These are phyloP conservation scores for Rhyzopertha dominica DNA, from an alignment of 1,140 invertebrate species.

Conservation along the genomic window DNA sequence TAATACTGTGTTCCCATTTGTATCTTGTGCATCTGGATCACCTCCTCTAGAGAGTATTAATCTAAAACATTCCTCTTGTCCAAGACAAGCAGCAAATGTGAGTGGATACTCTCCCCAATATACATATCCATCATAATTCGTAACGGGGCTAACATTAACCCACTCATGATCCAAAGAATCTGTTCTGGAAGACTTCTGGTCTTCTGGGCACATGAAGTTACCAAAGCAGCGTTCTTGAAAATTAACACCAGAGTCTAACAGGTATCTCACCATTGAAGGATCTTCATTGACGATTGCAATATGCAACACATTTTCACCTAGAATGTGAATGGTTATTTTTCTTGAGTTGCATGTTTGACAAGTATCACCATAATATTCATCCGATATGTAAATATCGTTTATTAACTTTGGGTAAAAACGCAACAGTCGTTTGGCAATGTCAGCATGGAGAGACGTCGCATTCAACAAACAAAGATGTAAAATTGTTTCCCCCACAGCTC, in stretches of 20 bases:
- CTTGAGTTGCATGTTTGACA: conserved; percentile 3
- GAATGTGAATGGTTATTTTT: neutral
- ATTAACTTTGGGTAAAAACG: conserved; percentile 92
- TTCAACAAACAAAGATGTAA: conserved; percentile 91
- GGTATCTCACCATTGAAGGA: conserved; percentile 93
- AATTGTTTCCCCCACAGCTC: conserved; percentile 92
- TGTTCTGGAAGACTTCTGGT: conserved; percentile 85
- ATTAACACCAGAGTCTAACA: conserved; percentile 87
- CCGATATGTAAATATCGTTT: conserved; percentile 91
- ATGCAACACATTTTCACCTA: conserved; percentile 86
- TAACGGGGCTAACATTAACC: conserved; percentile 77
- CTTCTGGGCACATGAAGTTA: conserved; percentile 95
- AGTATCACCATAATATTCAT: conserved; percentile 90
- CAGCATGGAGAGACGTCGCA: conserved; percentile 84
- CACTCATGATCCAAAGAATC: conserved; percentile 91
- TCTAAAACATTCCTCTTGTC: conserved; percentile 95
- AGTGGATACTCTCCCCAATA: conserved; percentile 99
- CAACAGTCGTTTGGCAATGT: conserved; percentile 87
- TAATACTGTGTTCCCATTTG: conserved; percentile 94
- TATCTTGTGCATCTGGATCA: conserved; percentile 91
- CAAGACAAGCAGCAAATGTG: conserved; percentile 91
- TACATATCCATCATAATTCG: conserved; percentile 95
- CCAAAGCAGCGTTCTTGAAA: conserved; percentile 88
- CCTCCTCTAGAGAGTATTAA: conserved; percentile 91
- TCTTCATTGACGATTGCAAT: conserved; percentile 99